These are phyloP conservation scores for Ploceus nigricollis DNA, from an alignment of 2,113 vertebrate species.

Conservation along the genomic window DNA sequence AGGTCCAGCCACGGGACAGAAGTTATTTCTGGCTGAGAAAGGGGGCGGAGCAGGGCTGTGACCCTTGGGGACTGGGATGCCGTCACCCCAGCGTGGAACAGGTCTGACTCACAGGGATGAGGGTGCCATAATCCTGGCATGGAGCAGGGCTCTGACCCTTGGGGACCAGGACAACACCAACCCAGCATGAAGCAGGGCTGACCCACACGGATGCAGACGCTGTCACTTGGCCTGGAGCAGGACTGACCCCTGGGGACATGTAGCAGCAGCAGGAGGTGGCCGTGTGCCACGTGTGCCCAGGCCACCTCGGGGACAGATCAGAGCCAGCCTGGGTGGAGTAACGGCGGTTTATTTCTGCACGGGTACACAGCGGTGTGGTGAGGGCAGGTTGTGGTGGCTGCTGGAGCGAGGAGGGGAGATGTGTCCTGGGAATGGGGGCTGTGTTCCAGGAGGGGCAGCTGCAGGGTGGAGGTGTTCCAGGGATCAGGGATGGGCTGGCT, in stretches of 20 bases:
- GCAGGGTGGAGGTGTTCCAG: not conserved
- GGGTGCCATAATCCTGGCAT: not conserved
- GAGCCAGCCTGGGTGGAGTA: not conserved
- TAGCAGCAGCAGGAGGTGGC: not conserved
- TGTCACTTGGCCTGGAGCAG: fast-evolving
- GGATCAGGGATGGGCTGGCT: not conserved
- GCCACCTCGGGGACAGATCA: fast-evolving
- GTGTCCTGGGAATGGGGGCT: not conserved
- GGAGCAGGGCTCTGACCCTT: not conserved
- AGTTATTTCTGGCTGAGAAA: slow-evolving; percentile 77
- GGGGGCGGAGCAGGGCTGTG: slow-evolving; percentile 49
- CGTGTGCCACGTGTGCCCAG: not conserved
- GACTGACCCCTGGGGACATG: not conserved
- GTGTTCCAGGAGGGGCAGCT: not conserved
- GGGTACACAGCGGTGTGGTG: not conserved
- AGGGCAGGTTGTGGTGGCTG: not conserved
- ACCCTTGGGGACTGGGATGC: not conserved
- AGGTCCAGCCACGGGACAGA: slow-evolving; percentile 45
- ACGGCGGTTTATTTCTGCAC: slow-evolving; percentile 31
- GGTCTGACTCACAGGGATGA: not conserved
- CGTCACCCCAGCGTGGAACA: not conserved
- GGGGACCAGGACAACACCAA: fast-evolving
- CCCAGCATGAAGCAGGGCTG: not conserved
- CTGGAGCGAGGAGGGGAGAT: not conserved
- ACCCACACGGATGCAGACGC: fast-evolving